Base-by-base conservation (phyloP, 2,888 invertebrate species). In the Tachina fera region DNA sequence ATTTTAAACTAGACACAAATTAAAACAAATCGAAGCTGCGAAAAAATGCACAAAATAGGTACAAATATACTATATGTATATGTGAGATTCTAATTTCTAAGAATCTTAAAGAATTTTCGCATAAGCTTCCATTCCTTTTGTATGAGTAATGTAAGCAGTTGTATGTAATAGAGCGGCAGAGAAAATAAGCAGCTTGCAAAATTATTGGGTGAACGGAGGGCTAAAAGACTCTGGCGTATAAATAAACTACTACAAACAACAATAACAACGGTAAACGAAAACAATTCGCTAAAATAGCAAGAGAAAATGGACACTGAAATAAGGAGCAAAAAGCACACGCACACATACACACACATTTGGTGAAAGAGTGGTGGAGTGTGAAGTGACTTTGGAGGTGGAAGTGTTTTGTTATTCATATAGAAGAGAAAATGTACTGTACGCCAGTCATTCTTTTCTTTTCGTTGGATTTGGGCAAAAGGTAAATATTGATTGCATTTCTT, bases 11-110 rank as follows among this genome's bases (percentile, higher is more conserved):
- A 31, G 31, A 49, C 14, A 70, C 39, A 77, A 77, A 72, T 56
- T n/a, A 68, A 49, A 72, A 74, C 74, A 79, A 67, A 67, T 71
- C 65, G 53, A 84, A 80, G 80, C 84, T 76, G 71, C 71, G 71
- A 76, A 67, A 79, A 71, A 67, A 79, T 49, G 56, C 45, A 58
- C 49, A 22, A 68, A 13, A 61, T n/a, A n/a, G n/a, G n/a, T n/a
- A n/a, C n/a, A n/a, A n/a, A n/a, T n/a, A n/a, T n/a, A n/a, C n/a
- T n/a, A n/a, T n/a, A 11, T n/a, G 11, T 45, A 63, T 11, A 51
- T n/a, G 43, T 5, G 31, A 31, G 31, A 31, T 31, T 5, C 31
- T 5, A 49, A n/a, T 14, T 56, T 60, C 9, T 39, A 61, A 5
- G 16, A 43, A 61, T 1, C 9, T 4, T 19, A 61, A 39, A 43